These are phyloP conservation scores for Drosophila koepferae DNA, from an alignment of 2,888 invertebrate genomes.

Conservation along the genomic window DNA sequence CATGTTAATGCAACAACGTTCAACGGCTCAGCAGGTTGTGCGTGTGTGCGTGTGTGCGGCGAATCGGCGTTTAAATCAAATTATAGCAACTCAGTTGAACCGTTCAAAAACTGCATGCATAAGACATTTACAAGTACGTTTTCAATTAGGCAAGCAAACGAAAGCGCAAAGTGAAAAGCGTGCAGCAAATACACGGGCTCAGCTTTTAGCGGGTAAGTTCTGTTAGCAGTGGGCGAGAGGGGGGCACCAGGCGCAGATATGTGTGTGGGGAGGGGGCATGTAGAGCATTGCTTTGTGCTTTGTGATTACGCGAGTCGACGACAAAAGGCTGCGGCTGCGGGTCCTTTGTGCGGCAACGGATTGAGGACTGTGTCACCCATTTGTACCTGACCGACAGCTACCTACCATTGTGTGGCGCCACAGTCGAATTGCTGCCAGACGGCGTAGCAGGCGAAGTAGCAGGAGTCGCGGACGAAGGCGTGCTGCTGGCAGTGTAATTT, in stretches of 20 bases:
- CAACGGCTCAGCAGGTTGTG: slow-evolving; percentile 26
- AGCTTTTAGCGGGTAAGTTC: slow-evolving; percentile 43
- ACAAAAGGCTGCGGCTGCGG: slow-evolving; percentile 20
- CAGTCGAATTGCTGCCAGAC: slow-evolving; percentile 19
- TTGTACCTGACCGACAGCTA: slow-evolving; percentile 34
- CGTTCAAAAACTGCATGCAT: slow-evolving; percentile 59
- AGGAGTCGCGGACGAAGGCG: neutral
- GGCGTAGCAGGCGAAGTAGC: neutral
- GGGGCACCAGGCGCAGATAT: too few relatives aligned
- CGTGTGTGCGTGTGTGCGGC: slow-evolving; percentile 28
- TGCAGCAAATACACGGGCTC: slow-evolving; percentile 14
- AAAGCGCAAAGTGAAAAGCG: slow-evolving; percentile 14
- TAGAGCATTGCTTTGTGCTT: slow-evolving; percentile 13
- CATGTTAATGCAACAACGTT: slow-evolving; percentile 40
- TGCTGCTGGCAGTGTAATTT: slow-evolving; percentile 42
- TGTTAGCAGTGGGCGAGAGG: neutral
- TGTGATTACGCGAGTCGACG: slow-evolving; percentile 26
- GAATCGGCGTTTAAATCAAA: slow-evolving; percentile 65
- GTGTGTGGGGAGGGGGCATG: too few relatives aligned
- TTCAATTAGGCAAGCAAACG: slow-evolving; percentile 31
- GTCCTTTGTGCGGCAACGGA: slow-evolving; percentile 19
- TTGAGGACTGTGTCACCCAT: slow-evolving; percentile 13
- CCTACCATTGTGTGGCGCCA: slow-evolving; percentile 56
- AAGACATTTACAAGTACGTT: slow-evolving; percentile 42
- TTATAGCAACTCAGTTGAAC: slow-evolving; percentile 53